These are phyloP conservation scores for Phengaris arion DNA, from an alignment of 2,888 invertebrate genomes.

Conservation along the genomic window DNA sequence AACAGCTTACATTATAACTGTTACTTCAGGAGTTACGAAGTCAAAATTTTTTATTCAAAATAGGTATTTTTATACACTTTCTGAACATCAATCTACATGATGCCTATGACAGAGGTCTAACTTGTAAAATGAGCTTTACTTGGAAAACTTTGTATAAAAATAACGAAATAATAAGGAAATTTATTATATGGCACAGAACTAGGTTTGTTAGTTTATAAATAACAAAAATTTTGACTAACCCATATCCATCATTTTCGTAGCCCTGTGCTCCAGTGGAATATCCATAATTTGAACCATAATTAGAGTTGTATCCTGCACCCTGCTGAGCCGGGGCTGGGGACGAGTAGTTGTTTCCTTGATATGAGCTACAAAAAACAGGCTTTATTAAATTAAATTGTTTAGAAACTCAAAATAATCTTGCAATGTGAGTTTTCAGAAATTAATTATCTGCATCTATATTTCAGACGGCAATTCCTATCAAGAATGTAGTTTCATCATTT, in stretches of 20 bases:
- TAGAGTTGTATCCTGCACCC: conserved; percentile 58
- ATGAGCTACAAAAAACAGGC: conserved; percentile 51
- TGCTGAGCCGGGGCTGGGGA: conserved; percentile 56
- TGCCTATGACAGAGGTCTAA: too few relatives aligned
- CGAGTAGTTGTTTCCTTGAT: conserved; percentile 62
- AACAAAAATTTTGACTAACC: conserved; percentile 50
- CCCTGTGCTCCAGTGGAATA: conserved; percentile 63
- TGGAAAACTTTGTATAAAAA: too few relatives aligned
- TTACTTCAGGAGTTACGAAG: too few relatives aligned
- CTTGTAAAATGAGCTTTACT: too few relatives aligned
- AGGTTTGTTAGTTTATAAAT: neutral
- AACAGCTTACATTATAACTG: too few relatives aligned
- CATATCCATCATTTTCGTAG: conserved; percentile 67
- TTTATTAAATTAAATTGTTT: neutral
- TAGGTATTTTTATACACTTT: too few relatives aligned
- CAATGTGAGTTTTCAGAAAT: conserved; percentile 50
- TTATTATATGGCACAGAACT: too few relatives aligned
- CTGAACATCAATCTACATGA: too few relatives aligned
- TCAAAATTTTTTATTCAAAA: too few relatives aligned
- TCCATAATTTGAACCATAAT: conserved; percentile 62
- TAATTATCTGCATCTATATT: conserved; percentile 67
- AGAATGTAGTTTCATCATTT: conserved; percentile 43
- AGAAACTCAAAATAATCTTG: neutral
- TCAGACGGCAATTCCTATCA: conserved; percentile 78
- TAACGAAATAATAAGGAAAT: too few relatives aligned